Evolutionary conservation across 2,888 invertebrate species (phyloP).

Genomic region (Polia nebulosa): DNA sequence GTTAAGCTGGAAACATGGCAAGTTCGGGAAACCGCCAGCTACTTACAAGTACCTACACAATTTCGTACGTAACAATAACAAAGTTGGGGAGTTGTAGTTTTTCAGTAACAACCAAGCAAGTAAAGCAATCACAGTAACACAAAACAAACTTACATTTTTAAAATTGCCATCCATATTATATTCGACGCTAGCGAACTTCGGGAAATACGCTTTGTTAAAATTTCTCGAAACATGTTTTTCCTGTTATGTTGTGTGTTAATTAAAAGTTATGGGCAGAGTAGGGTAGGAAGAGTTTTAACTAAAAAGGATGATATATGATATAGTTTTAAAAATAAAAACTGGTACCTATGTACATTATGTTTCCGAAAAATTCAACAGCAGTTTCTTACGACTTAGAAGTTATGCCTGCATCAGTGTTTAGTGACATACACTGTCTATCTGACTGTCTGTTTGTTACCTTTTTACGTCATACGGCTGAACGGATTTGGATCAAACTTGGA

Average conservation of each 20-base stretch:
- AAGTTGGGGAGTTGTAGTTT: slow-evolving; percentile 50
- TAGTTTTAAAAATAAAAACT: no score
- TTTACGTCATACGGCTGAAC: no score
- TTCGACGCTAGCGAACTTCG: slow-evolving; percentile 55
- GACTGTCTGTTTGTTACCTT: no score
- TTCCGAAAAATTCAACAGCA: no score
- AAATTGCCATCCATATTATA: slow-evolving; percentile 69
- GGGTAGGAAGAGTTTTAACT: no score
- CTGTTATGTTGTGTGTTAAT: background rate
- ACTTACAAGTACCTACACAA: slow-evolving; percentile 36
- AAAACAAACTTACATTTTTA: slow-evolving; percentile 71
- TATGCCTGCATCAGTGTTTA: no score
- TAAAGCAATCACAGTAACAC: slow-evolving; percentile 57
- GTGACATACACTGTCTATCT: no score
- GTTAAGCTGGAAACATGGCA: slow-evolving; percentile 1
- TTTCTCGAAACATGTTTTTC: slow-evolving; percentile 33
- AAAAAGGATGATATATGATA: no score
- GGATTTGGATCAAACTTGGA: no score
- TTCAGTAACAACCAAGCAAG: slow-evolving; percentile 51
- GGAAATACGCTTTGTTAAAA: slow-evolving; percentile 49
- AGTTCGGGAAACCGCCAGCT: slow-evolving; percentile 24
- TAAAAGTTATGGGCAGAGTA: background rate
- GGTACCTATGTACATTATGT: no score
- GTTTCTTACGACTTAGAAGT: no score
- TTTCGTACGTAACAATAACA: slow-evolving; percentile 36